Conservation (phyloP, 2,797 vertebrate genomes). For the Onychomys torridus region DNA sequence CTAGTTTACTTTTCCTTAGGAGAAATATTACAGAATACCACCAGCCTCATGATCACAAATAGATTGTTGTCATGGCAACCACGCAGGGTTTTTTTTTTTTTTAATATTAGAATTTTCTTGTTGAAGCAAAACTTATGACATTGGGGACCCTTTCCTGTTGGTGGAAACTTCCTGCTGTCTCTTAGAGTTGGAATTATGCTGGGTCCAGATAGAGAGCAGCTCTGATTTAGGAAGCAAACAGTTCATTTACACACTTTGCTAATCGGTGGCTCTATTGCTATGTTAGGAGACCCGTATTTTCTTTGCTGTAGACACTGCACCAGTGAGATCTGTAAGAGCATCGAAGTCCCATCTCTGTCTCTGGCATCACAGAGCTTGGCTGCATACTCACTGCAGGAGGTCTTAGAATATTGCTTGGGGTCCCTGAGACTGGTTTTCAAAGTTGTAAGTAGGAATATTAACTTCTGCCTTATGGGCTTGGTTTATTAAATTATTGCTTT, state of each 20-base stretch:
- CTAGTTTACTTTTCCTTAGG: constrained; percentile 79
- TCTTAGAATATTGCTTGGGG: background rate
- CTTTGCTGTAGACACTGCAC: background rate
- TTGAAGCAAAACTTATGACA: constrained; percentile 75
- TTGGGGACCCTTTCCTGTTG: constrained; percentile 62
- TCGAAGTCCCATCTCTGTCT: background rate
- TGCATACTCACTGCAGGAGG: background rate
- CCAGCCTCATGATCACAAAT: constrained; percentile 74
- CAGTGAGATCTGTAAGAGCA: background rate
- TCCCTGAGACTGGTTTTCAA: background rate
- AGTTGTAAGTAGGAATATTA: background rate
- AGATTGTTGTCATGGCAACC: constrained; percentile 75
- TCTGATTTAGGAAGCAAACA: constrained; percentile 29
- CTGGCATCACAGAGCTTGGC: background rate
- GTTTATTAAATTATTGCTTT: constrained; percentile 58
- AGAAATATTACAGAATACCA: constrained; percentile 73
- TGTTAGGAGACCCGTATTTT: background rate
- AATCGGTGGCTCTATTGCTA: background rate
- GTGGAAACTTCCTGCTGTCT: constrained; percentile 43
- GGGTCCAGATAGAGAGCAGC: background rate
- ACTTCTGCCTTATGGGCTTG: background rate
- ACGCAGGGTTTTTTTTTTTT: constrained; percentile 48
- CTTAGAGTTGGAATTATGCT: constrained; percentile 11
- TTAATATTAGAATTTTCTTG: constrained; percentile 82
- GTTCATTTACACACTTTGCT: constrained; percentile 26